Base-by-base conservation (phyloP, 2,888 invertebrate genomes). In the Heliconius erato region DNA sequence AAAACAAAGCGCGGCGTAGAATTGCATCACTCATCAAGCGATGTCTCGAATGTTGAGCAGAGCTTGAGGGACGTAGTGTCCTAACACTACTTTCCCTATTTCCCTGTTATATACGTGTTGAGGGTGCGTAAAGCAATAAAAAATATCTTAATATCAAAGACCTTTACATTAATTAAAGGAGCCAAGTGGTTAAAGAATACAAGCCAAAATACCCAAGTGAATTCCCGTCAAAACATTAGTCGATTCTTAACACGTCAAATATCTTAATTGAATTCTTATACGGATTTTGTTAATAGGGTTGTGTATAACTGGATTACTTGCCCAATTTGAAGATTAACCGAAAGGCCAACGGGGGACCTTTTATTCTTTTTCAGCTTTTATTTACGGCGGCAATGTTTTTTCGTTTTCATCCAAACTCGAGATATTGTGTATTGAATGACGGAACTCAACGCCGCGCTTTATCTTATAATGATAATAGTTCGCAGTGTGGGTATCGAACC, bases 181-280 rank as follows among this genome's bases (percentile, higher is more conserved):
- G 54, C 23, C 9, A 2, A 63, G 12, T n/a, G 12, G 1, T 9
- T n/a, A 63, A n/a, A 63, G n/a, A 63, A 63, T n/a, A 63, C 11
- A n/a, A n/a, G 1, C 54, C 7, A 19, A 23, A 14, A 26, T 26
- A 65, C 69, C 3, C 69, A 40, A 40, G 40, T 6, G 2, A 76
- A 35, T 12, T 23, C 76, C 12, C n/a, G 5, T 23, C 0, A 67
- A 14, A 9, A 67, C 40, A 44, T 9, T 40, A 77, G 0, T 23
- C 14, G 7, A 35, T 76, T 59, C 80, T 80, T 81, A 81, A 71
- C 77, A 49, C 54, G 26, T 63, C 78, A 49, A 78, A 67, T 26
- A 76, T 76, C 77, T 81, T 81, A 81, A 81, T 81, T 81, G 68
- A 78, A 63, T 72, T n/a, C 72, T 74, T 80, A 74, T 65, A 32